These are phyloP conservation scores for Xestia c-nigrum DNA, from an alignment of 2,888 invertebrate species.

Conservation along the genomic window DNA sequence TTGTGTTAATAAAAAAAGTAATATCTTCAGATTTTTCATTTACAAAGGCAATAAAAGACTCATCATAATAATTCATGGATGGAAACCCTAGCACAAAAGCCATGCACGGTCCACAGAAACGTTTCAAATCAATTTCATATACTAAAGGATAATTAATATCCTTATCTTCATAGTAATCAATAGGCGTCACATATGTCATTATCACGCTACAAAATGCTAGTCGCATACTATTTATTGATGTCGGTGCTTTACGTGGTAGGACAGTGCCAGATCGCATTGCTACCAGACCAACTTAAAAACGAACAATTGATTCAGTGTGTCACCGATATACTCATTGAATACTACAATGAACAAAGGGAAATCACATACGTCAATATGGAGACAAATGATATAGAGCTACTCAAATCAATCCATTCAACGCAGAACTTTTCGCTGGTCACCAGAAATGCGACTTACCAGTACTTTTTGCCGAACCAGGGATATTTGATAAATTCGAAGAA, in stretches of 20 bases:
- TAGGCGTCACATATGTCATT: constrained; percentile 2
- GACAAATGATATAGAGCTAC: constrained; percentile 27
- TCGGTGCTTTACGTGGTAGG: constrained; percentile 29
- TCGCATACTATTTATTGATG: constrained; percentile 30
- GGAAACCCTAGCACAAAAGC: constrained; percentile 1
- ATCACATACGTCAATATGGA: constrained; percentile 55
- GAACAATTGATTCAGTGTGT: constrained; percentile 43
- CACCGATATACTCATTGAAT: constrained; percentile 41
- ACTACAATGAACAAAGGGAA: constrained; percentile 46
- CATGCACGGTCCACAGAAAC: not conserved
- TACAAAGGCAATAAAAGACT: not conserved
- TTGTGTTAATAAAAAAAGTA: not conserved
- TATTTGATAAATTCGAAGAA: constrained; percentile 69
- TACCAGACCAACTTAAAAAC: constrained; percentile 3
- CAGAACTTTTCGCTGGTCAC: constrained; percentile 34
- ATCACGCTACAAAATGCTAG: constrained; percentile 46
- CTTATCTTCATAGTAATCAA: constrained; percentile 22
- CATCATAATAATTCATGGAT: constrained; percentile 5
- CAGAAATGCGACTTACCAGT: constrained; percentile 23
- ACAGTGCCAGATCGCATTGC: constrained; percentile 30
- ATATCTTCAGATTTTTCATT: not conserved
- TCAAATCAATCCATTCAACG: constrained; percentile 44
- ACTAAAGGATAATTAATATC: constrained; percentile 28
- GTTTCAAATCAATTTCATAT: constrained; percentile 10
- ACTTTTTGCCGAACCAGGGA: constrained; percentile 51